Conservation (phyloP, 2,113 vertebrate species). For the Oriolus oriolus region DNA sequence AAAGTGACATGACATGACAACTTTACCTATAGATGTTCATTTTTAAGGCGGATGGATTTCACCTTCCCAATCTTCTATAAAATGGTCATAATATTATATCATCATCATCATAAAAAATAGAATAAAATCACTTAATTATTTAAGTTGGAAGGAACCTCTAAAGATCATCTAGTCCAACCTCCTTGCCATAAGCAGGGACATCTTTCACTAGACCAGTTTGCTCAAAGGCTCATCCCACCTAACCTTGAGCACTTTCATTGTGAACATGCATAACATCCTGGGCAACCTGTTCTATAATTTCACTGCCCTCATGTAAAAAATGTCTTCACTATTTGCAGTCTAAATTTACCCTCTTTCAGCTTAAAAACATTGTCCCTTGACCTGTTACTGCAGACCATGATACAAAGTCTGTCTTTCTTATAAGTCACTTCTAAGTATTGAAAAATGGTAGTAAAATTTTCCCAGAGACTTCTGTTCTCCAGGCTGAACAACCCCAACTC, state of each 20-base stretch:
- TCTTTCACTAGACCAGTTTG: background rate
- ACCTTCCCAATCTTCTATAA: background rate
- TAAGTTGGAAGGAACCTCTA: background rate
- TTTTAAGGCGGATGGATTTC: background rate
- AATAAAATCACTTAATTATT: background rate
- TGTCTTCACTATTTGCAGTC: background rate
- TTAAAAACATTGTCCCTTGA: background rate
- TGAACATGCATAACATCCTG: background rate
- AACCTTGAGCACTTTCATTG: background rate
- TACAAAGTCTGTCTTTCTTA: background rate
- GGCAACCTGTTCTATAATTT: background rate
- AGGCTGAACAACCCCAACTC: background rate
- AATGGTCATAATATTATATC: background rate
- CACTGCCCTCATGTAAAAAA: background rate
- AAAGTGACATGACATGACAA: background rate
- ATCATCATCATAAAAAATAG: too few species aligned
- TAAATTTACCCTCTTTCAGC: background rate
- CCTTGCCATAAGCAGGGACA: background rate
- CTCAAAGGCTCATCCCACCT: background rate
- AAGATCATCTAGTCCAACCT: background rate
- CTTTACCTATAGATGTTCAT: background rate
- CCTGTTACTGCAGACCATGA: background rate
- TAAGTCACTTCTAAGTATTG: too few species aligned
- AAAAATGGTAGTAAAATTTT: background rate
- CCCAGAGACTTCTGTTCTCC: background rate